Conservation (phyloP, 2,888 invertebrate species). For the Ornithoptera priamus region DNA sequence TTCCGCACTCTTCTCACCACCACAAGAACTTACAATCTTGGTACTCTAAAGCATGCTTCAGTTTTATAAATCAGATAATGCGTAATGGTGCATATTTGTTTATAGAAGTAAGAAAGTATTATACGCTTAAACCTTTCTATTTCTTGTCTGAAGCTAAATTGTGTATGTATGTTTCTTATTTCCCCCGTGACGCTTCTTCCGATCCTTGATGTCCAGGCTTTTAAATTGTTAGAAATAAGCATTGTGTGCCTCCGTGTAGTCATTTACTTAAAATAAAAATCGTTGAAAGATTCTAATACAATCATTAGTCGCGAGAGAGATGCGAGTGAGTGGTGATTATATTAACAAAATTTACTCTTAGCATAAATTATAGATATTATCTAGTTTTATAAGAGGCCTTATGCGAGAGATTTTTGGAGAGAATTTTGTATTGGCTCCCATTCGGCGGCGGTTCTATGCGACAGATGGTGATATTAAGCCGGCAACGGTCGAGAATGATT, state of each 20-base stretch:
- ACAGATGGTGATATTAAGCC: constrained; percentile 68
- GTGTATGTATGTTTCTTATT: constrained; percentile 4
- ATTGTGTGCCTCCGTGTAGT: constrained; percentile 78
- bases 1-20: too few species aligned
- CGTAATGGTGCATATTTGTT: too few species aligned
- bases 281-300: constrained; percentile 47
- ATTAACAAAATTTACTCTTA: constrained; percentile 34
- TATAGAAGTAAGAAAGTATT: too few species aligned
- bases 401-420: constrained; percentile 47
- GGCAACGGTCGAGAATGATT: constrained; percentile 60
- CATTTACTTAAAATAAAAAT: constrained; percentile 43
- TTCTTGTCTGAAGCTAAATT: background rate
- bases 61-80: too few species aligned
- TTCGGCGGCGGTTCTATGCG: constrained; percentile 55
- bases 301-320: constrained; percentile 43
- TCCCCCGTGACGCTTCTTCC: constrained; percentile 41
- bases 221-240: constrained; percentile 51
- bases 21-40: too few species aligned
- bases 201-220: constrained; percentile 12
- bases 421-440: constrained; percentile 44
- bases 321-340: constrained; percentile 42
- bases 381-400: constrained; percentile 65
- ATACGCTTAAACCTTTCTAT: background rate
- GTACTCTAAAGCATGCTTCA: too few species aligned
- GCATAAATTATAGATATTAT: constrained; percentile 54